Evolutionary conservation across 2,797 vertebrate genomes (phyloP).

Genomic region (Sebastes jordani): DNA sequence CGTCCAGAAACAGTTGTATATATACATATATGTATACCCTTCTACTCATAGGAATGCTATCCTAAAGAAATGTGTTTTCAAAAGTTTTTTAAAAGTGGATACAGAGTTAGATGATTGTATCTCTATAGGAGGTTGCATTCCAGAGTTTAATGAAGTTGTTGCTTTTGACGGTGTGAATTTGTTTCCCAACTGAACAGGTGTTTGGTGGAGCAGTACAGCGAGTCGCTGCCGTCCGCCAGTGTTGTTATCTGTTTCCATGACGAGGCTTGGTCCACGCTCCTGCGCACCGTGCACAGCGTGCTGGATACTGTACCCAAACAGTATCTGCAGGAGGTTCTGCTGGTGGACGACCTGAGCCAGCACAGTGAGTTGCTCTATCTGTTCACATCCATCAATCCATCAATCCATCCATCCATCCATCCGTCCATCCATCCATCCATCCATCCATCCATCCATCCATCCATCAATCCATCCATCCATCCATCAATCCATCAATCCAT

Average conservation of each 20-base stretch:
- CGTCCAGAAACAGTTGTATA: too few species aligned
- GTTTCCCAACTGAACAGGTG: conserved; percentile 77
- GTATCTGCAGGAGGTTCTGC: conserved; percentile 86
- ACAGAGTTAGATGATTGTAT: too few species aligned
- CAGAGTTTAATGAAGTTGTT: not conserved
- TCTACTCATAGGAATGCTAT: too few species aligned
- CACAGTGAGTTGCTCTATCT: conserved; percentile 74
- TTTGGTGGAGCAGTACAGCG: conserved; percentile 76
- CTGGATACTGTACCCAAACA: conserved; percentile 82
- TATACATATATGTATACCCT: too few species aligned
- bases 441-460: not conserved
- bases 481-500: not conserved
- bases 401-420: not conserved
- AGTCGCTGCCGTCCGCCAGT: conserved; percentile 84
- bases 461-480: too few species aligned
- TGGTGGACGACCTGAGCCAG: conserved; percentile 89
- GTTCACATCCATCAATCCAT: not conserved
- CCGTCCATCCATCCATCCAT: not conserved
- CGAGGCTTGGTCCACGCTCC: conserved; percentile 87
- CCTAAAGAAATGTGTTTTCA: too few species aligned
- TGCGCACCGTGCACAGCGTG: conserved; percentile 89
- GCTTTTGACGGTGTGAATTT: not conserved
- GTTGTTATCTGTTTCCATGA: conserved; percentile 89
- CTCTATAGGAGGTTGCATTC: too few species aligned
- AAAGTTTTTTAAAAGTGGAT: too few species aligned